A percentile compares a stretch with the other conserved stretches of the same genome.
Evolutionary conservation across 2,113 vertebrate genomes (phyloP).

Genomic region (Oryzias woworae): DNA sequence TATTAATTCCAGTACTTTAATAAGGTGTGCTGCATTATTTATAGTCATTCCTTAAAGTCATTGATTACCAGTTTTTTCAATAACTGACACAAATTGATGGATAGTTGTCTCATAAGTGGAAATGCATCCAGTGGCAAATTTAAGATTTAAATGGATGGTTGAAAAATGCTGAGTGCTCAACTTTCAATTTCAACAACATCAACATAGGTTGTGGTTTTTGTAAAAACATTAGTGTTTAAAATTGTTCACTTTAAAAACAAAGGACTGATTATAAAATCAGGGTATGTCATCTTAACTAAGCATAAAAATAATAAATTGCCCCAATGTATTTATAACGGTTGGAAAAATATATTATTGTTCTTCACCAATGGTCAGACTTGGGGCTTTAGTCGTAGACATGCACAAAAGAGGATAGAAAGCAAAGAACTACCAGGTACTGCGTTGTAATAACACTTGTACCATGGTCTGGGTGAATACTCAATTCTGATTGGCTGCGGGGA

Average conservation of each 20-base stretch:
- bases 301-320: too few relatives aligned
- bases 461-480: too few relatives aligned
- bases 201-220: constrained; percentile 45
- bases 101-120: constrained; percentile 65
- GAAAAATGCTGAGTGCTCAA: constrained; percentile 57
- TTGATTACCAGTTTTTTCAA: constrained; percentile 65
- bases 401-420: too few relatives aligned
- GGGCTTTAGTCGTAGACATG: too few relatives aligned
- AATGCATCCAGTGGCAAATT: constrained; percentile 57
- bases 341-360: too few relatives aligned
- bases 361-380: too few relatives aligned
- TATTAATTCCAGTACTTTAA: constrained; percentile 37
- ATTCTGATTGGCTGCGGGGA: too few relatives aligned
- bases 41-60: constrained; percentile 50
- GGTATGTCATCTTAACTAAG: too few relatives aligned
- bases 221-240: constrained; percentile 3
- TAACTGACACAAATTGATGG: constrained; percentile 62
- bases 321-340: too few relatives aligned
- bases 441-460: too few relatives aligned
- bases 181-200: constrained; percentile 66
- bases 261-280: too few relatives aligned
- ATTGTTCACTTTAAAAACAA: constrained; percentile 9
- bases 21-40: constrained; percentile 63
- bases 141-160: constrained; percentile 65
- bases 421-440: too few relatives aligned